phyloP scores from a whole-genome alignment of 2,113 vertebrate genomes.

The Gobius niger region DNA sequence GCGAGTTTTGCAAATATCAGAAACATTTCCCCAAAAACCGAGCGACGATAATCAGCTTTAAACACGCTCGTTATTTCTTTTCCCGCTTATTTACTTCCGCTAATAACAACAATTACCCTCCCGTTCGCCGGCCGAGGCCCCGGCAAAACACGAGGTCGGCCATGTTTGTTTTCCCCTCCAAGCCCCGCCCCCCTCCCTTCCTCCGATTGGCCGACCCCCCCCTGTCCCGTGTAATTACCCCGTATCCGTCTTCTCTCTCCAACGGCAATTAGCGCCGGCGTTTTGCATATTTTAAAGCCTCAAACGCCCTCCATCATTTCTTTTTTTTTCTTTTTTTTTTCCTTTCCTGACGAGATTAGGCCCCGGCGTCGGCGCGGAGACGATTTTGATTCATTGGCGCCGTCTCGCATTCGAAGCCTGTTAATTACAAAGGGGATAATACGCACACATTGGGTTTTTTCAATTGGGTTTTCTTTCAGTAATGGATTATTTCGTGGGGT shows the following conservation, averaged over 20 bases:
- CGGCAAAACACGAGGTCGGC: neutral
- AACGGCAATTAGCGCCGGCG: neutral
- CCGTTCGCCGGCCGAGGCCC: neutral
- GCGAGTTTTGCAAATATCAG: too few relatives aligned
- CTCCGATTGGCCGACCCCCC: neutral
- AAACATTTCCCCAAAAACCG: too few relatives aligned
- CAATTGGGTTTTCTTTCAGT: neutral
- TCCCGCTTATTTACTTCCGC: too few relatives aligned
- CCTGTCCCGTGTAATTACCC: neutral
- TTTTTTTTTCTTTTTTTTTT: neutral
- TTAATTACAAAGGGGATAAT: conserved; percentile 4
- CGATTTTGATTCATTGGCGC: neutral
- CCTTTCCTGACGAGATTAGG: neutral
- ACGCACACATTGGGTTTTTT: neutral
- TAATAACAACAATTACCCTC: neutral
- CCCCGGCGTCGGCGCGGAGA: neutral
- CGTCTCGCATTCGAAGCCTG: neutral
- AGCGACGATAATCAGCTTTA: too few relatives aligned
- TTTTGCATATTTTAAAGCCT: conserved; percentile 2
- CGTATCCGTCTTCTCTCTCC: neutral
- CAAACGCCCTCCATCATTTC: neutral
- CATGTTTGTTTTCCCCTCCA: neutral
- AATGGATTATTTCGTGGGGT: neutral
- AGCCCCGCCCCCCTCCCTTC: neutral
- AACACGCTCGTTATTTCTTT: too few relatives aligned